Percentiles rank a stretch among this genome's conserved stretches.
These are phyloP conservation scores for Dexiosoma caninum DNA, from an alignment of 2,888 invertebrate genomes.

Conservation along the genomic window DNA sequence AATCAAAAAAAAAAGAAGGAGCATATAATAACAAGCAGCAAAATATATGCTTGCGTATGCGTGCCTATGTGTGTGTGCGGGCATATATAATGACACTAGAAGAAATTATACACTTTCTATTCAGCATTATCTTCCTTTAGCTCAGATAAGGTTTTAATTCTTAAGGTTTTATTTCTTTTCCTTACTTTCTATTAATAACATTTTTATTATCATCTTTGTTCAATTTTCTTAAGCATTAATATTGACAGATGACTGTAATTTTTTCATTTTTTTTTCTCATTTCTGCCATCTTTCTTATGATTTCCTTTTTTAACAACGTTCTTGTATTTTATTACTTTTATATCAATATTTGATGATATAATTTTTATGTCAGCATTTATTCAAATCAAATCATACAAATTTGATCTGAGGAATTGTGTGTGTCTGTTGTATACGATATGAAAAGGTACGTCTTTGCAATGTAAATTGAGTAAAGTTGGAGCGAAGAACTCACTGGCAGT, in stretches of 20 bases:
- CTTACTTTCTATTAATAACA: neutral
- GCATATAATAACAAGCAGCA: neutral
- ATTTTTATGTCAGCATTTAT: constrained; percentile 62
- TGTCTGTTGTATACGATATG: neutral
- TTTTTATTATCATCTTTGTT: constrained; percentile 1
- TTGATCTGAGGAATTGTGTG: constrained; percentile 41
- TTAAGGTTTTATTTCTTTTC: neutral
- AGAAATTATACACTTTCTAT: neutral
- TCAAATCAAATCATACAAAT: constrained; percentile 63
- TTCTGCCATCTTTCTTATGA: no score
- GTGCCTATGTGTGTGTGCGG: no score
- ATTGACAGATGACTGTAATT: constrained; percentile 54
- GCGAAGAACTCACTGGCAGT: no score
- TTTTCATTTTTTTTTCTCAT: constrained; percentile 5
- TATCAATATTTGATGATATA: constrained; percentile 60
- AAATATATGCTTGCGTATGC: neutral
- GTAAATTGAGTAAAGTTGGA: neutral
- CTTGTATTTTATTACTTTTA: constrained; percentile 54
- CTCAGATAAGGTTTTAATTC: constrained; percentile 50
- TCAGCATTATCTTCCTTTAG: constrained; percentile 34
- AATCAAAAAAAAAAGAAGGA: neutral
- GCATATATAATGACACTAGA: no score
- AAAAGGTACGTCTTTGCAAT: neutral
- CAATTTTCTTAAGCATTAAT: constrained; percentile 10
- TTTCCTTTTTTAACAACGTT: no score